These are phyloP conservation scores for Cataglyphis cursor DNA, from an alignment of 2,888 invertebrate genomes.

Conservation along the genomic window DNA sequence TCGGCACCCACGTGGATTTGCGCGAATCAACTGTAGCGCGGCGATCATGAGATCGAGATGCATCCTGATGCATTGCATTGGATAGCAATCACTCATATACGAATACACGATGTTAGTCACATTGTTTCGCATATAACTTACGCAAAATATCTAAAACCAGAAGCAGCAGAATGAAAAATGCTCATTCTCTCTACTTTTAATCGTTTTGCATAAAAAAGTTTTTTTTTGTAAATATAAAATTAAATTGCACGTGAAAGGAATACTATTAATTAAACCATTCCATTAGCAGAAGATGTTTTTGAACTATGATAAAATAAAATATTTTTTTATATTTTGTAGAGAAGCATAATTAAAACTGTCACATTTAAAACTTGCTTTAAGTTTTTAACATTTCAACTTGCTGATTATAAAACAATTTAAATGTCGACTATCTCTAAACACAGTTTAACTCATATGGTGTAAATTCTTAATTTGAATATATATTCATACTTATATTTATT, in stretches of 20 bases:
- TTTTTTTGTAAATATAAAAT: not conserved
- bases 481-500: not conserved
- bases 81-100: too few species aligned
- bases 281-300: not conserved
- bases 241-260: not conserved
- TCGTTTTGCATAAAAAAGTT: not conserved
- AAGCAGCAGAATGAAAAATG: not conserved
- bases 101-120: not conserved
- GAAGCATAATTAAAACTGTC: not conserved
- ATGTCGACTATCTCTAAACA: not conserved
- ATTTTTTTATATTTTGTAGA: not conserved
- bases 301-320: not conserved
- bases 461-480: not conserved
- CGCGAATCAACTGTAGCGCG: slow-evolving; percentile 1
- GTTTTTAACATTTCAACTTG: not conserved
- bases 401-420: slow-evolving; percentile 6
- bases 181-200: not conserved
- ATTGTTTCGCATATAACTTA: not conserved
- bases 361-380: slow-evolving; percentile 4
- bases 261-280: not conserved
- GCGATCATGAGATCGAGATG: not conserved
- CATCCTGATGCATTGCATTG: not conserved
- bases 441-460: not conserved
- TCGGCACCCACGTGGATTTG: slow-evolving; percentile 37
- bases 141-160: not conserved